Conservation (phyloP, 2,797 vertebrate species). For the Phalloptychus januarius region DNA sequence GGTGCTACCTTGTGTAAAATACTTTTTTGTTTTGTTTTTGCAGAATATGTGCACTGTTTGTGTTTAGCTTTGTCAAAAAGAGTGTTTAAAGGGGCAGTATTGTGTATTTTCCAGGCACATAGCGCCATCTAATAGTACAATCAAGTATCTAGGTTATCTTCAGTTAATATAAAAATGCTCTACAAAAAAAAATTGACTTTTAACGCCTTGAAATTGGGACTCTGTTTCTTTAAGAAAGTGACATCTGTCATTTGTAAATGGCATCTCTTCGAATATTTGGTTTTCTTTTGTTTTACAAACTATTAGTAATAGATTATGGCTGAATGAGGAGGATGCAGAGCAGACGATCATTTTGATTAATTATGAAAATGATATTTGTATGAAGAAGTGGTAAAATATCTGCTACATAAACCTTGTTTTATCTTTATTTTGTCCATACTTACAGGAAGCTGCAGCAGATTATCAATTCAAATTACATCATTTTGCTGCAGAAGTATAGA, state of each 20-base stretch:
- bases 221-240: neutral
- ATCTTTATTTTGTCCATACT: conserved; percentile 15
- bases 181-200: too few relatives aligned
- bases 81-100: too few relatives aligned
- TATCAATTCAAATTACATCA: conserved; percentile 18
- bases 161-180: too few relatives aligned
- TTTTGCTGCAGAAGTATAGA: conserved; percentile 9
- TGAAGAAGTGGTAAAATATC: conserved; percentile 32
- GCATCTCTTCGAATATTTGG: neutral
- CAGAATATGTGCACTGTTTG: neutral
- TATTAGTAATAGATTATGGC: neutral
- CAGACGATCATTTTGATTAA: conserved; percentile 46
- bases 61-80: neutral
- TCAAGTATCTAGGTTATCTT: too few relatives aligned
- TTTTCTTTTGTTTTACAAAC: neutral
- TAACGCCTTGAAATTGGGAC: too few relatives aligned
- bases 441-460: conserved; percentile 10
- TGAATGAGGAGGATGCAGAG: conserved; percentile 15
- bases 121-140: too few relatives aligned
- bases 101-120: too few relatives aligned
- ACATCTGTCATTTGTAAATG: neutral
- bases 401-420: neutral
- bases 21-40: neutral
- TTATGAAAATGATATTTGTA: conserved; percentile 39
- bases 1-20: neutral